Conservation (phyloP, 2,797 vertebrate species). For the Myripristis jacobus region DNA sequence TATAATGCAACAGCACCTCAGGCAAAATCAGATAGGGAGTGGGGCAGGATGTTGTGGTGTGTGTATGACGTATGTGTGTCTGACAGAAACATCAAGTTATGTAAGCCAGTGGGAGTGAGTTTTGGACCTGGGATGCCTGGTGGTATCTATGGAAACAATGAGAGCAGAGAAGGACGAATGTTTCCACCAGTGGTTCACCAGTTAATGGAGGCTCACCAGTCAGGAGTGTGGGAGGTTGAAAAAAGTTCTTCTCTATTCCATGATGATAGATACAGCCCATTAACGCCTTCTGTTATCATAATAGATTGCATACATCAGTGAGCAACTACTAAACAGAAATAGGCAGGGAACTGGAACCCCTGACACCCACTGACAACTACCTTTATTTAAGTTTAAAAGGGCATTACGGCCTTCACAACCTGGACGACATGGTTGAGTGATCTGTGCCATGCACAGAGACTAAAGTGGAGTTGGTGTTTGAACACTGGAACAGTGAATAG, state of each 20-base stretch:
- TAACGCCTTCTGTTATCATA: conserved; percentile 2
- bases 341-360: background rate
- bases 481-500: too few relatives aligned
- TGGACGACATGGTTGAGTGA: too few relatives aligned
- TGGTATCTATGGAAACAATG: conserved; percentile 73
- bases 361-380: background rate
- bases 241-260: conserved; percentile 25
- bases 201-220: conserved; percentile 12
- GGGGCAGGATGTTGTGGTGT: conserved; percentile 41
- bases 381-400: too few relatives aligned
- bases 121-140: conserved; percentile 35
- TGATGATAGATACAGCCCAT: background rate
- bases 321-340: background rate
- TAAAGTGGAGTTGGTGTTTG: too few relatives aligned
- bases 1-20: conserved; percentile 30
- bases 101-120: conserved; percentile 67
- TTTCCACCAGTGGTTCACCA: conserved; percentile 34
- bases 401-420: too few relatives aligned
- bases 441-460: too few relatives aligned
- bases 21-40: conserved; percentile 36
- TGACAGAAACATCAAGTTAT: conserved; percentile 58
- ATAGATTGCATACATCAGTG: background rate
- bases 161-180: conserved; percentile 44
- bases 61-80: conserved; percentile 16
- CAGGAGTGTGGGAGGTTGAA: conserved; percentile 28